Conservation (phyloP, 2,113 vertebrate species). For the Lanius ludovicianus region DNA sequence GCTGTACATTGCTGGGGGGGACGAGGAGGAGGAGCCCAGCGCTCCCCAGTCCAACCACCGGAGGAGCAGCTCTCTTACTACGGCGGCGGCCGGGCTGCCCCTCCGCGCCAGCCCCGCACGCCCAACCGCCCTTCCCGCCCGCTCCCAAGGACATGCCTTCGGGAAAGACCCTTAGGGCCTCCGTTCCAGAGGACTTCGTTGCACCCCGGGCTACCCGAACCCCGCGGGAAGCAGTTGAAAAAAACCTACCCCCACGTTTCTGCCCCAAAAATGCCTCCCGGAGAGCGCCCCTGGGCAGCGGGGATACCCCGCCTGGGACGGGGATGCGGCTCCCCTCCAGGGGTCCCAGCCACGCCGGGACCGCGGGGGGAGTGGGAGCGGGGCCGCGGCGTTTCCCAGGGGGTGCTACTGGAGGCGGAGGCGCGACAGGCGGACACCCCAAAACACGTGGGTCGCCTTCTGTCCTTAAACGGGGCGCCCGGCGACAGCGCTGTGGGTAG, state of each 20-base stretch:
- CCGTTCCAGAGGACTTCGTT: background rate
- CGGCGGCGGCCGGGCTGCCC: background rate
- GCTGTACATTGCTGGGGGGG: background rate
- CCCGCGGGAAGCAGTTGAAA: background rate
- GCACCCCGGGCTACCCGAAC: background rate
- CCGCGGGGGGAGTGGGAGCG: background rate
- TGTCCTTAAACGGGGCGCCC: background rate
- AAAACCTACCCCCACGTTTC: background rate
- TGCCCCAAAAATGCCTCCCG: background rate
- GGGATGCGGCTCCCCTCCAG: background rate
- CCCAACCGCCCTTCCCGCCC: background rate
- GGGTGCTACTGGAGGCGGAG: background rate
- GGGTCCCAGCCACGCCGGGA: background rate
- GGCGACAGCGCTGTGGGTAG: background rate
- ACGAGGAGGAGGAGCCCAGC: conserved; percentile 70
- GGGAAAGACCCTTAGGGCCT: background rate
- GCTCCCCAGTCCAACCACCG: conserved; percentile 67
- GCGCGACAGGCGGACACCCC: too few species aligned
- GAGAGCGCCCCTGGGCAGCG: background rate
- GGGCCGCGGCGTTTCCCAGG: background rate
- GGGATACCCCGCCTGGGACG: background rate
- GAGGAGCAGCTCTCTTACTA: conserved; percentile 24
- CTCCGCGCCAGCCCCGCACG: background rate
- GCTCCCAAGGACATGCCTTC: background rate
- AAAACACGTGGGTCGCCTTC: fast-evolving